These are phyloP conservation scores for Avahi laniger DNA, from an alignment of 2,797 vertebrate species.

Conservation along the genomic window DNA sequence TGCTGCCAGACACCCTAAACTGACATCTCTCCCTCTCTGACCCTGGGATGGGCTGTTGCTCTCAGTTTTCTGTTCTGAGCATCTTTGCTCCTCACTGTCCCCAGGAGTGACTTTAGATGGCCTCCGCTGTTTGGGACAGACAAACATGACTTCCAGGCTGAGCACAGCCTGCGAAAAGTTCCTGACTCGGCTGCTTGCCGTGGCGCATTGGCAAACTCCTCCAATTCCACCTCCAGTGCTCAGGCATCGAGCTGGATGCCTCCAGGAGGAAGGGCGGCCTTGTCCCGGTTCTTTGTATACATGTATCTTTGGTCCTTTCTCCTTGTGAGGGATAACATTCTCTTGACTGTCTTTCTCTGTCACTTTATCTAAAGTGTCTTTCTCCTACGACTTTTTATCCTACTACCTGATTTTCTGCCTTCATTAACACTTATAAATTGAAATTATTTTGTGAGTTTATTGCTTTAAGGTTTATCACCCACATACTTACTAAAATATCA, in stretches of 20 bases:
- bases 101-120: not conserved
- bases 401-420: not conserved
- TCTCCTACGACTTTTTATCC: not conserved
- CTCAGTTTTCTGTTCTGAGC: not conserved
- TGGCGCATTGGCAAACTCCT: not conserved
- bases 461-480: not conserved
- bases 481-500: not conserved
- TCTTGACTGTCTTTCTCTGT: not conserved
- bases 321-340: not conserved
- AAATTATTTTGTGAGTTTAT: not conserved
- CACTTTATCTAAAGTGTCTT: not conserved
- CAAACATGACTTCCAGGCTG: not conserved
- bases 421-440: not conserved
- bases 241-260: no score
- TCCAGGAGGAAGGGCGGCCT: not conserved
- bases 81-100: not conserved
- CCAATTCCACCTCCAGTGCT: not conserved
- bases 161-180: not conserved
- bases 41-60: not conserved
- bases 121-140: not conserved
- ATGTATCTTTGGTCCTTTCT: not conserved
- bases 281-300: not conserved
- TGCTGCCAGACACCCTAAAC: accelerated
- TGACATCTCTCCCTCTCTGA: not conserved
- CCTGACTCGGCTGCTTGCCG: not conserved